Evolutionary conservation across 2,888 invertebrate species (phyloP).

Genomic region (Calameuta filiformis): DNA sequence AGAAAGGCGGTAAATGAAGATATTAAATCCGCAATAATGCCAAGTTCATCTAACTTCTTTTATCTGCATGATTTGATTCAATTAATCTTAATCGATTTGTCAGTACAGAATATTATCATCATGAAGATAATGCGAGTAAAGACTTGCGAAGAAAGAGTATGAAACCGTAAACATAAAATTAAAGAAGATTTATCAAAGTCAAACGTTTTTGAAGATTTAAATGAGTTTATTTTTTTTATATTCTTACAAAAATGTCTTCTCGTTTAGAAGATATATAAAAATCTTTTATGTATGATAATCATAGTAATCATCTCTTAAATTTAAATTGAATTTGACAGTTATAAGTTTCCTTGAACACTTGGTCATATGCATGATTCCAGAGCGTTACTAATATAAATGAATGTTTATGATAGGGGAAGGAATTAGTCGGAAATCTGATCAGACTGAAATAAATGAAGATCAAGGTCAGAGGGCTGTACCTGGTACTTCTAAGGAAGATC

Average conservation of each 20-base stretch:
- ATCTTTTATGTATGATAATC: background rate
- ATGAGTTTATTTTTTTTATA: too few species aligned
- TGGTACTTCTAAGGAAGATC: background rate
- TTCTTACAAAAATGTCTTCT: background rate
- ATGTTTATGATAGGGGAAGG: background rate
- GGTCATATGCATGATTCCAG: background rate
- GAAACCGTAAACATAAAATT: background rate
- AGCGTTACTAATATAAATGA: background rate
- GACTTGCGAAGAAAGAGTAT: background rate
- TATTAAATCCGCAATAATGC: background rate
- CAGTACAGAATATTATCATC: background rate
- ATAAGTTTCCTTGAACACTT: background rate
- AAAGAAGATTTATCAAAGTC: background rate
- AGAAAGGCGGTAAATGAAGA: background rate
- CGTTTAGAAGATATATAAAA: background rate
- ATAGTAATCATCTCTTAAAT: background rate
- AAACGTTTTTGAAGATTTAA: background rate
- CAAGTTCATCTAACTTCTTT: background rate
- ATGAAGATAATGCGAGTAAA: background rate
- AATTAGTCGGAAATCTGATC: background rate
- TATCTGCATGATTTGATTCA: background rate
- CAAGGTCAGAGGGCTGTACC: background rate
- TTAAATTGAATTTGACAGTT: background rate
- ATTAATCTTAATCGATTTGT: background rate
- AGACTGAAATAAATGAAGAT: background rate